Conservation (phyloP, 2,797 vertebrate genomes). For the Podarcis lilfordi region DNA sequence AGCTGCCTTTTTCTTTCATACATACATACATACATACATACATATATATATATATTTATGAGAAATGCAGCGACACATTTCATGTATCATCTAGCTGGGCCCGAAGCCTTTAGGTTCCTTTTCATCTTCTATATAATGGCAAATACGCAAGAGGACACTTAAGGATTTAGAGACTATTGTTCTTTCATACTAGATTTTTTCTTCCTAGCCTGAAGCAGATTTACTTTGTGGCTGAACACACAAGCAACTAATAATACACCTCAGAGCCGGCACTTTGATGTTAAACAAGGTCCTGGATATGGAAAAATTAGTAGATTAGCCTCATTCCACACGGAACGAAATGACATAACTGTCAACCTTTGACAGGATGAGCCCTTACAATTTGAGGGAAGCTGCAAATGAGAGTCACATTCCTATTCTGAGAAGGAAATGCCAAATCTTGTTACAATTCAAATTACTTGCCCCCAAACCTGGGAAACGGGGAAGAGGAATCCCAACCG, state of each 20-base stretch:
- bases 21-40: accelerated
- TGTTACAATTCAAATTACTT: conserved; percentile 37
- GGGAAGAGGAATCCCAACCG: background rate
- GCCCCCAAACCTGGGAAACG: background rate
- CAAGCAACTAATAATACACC: background rate
- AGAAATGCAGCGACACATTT: background rate
- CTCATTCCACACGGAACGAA: conserved; percentile 1
- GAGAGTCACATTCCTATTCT: background rate
- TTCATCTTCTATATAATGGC: background rate
- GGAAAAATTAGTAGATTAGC: conserved; percentile 24
- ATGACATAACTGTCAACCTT: conserved; percentile 1
- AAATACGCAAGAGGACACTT: background rate
- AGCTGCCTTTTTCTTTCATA: background rate
- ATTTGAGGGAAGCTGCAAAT: background rate
- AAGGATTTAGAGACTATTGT: background rate
- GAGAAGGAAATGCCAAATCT: conserved; percentile 6
- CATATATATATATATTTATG: no score
- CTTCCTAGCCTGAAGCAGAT: conserved; percentile 20
- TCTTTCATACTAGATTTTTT: conserved; percentile 27
- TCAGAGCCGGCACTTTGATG: conserved; percentile 1
- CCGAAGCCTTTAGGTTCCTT: background rate
- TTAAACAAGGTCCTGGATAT: conserved; percentile 10
- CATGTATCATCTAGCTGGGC: background rate
- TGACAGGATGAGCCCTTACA: background rate
- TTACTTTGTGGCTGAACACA: conserved; percentile 13